Percentiles rank a stretch among this genome's conserved stretches.
These are phyloP conservation scores for Leptobrachium ailaonicum DNA, from an alignment of 2,113 vertebrate genomes.

Conservation along the genomic window DNA sequence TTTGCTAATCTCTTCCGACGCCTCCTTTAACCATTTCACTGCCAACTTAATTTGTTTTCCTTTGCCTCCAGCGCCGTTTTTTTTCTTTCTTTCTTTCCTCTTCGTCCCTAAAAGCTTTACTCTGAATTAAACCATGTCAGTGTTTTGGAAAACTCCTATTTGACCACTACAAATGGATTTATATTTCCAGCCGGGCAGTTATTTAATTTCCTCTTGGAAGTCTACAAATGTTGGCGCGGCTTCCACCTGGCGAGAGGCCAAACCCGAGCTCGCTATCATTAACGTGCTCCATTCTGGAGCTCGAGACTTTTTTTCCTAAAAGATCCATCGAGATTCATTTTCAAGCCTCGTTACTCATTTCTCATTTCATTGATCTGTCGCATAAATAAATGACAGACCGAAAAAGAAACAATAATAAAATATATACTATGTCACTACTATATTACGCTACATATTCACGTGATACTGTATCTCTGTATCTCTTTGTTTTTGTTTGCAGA, in stretches of 20 bases:
- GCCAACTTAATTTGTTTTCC: not conserved
- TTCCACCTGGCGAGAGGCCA: conserved; percentile 66
- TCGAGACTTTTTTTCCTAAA: conserved; percentile 59
- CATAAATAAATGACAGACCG: not conserved
- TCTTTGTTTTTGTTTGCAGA: no score
- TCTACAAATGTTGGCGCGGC: conserved; percentile 79
- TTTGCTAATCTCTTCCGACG: no score
- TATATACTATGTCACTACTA: no score
- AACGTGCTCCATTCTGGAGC: conserved; percentile 56
- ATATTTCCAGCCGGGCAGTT: conserved; percentile 83
- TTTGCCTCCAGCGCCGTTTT: no score
- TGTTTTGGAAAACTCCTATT: conserved; percentile 76
- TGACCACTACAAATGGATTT: conserved; percentile 80
- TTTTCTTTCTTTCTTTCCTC: not conserved
- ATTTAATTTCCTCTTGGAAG: conserved; percentile 88
- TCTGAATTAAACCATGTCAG: conserved; percentile 57
- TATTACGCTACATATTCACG: no score
- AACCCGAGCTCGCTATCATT: conserved; percentile 67
- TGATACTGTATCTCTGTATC: no score
- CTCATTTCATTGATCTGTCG: conserved; percentile 44
- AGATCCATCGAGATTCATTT: conserved; percentile 57
- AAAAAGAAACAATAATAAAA: no score
- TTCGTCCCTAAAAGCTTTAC: not conserved
- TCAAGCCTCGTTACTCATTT: conserved; percentile 31
- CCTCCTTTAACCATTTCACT: not conserved